Evolutionary conservation across 2,888 invertebrate genomes (phyloP), one percentile per base, ranked within the genome.

Genomic region (Nomada hirtipes): DNA sequence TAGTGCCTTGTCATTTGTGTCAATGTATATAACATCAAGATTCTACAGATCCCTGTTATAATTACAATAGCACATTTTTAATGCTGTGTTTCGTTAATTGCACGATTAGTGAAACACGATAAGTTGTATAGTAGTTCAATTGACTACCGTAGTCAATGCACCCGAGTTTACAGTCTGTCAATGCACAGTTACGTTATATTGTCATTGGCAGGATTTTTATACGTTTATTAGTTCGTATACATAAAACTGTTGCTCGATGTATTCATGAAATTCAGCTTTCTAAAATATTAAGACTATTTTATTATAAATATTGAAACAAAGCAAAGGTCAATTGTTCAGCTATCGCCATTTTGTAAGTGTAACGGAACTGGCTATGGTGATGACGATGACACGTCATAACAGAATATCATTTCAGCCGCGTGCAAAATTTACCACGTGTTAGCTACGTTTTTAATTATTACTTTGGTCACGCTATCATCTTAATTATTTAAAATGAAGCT

Each of bases 331-430:
- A 74, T 83, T 78, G 67, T 82, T 80, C 47, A 29, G 59, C 64
- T 50, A 20, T 82, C 90, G 90, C 91, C 91, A 90, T 91, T 70
- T 91, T 91, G 85, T 67, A 77, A 73, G 64, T 61, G 64, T 86
- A 90, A 90, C 91, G 91, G 91, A 90, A 91, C 88, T 89, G 69
- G 85, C 74, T 78, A 73, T 82, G 80, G 84, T 72, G 79, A 80
- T 86, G 83, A 85, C 85, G 85, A 72, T 79, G 82, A 70, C 82
- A 82, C 88, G 88, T 90, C 86, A 86, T 77, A 72, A 79, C 65
- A 70, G 50, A 78, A 83, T 81, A 68, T 78, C 65, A 69, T 61
- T 72, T 44, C 18, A 77, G n/a, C 69, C 70, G 63, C 82, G 65
- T 79, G 80, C 63, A 81, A 83, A 77, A 65, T 73, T 84, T 61